A percentile compares a stretch with the other conserved stretches of the same genome.
phyloP scores from a whole-genome alignment of 1,140 invertebrate species.

The Ceratitis capitata region DNA sequence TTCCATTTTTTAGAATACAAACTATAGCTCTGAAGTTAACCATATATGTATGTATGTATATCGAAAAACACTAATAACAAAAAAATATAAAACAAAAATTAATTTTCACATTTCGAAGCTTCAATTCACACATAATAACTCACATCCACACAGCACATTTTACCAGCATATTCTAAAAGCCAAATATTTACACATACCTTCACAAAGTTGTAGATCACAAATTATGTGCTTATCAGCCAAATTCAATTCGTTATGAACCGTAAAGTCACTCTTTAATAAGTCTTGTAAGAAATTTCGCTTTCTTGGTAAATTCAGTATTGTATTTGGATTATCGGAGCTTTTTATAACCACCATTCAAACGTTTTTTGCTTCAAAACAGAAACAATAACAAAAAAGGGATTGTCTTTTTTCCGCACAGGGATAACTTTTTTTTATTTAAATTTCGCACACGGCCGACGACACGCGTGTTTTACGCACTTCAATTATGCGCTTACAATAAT shows the following conservation, averaged over 20 bases:
- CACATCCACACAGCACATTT: too few species aligned
- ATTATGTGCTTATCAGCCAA: not conserved
- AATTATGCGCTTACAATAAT: not conserved
- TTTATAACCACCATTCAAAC: conserved; percentile 29
- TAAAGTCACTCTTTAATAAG: conserved; percentile 32
- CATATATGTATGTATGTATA: too few species aligned
- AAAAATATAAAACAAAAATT: too few species aligned
- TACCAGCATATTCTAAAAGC: not conserved
- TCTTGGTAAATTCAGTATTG: not conserved
- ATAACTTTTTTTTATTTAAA: not conserved
- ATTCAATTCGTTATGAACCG: not conserved
- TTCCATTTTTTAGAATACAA: too few species aligned
- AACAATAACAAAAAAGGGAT: not conserved
- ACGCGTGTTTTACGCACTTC: not conserved
- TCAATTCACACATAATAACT: too few species aligned
- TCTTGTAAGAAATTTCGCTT: not conserved
- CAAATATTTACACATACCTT: not conserved
- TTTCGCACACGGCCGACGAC: too few species aligned
- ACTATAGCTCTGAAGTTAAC: too few species aligned
- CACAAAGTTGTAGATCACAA: conserved; percentile 16
- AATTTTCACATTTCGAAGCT: too few species aligned
- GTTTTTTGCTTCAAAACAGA: not conserved
- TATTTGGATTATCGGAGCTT: not conserved
- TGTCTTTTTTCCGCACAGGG: not conserved
- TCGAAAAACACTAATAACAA: too few species aligned